Base-by-base conservation (phyloP, 2,888 invertebrate species). In the Trissoscelio sp. region DNA sequence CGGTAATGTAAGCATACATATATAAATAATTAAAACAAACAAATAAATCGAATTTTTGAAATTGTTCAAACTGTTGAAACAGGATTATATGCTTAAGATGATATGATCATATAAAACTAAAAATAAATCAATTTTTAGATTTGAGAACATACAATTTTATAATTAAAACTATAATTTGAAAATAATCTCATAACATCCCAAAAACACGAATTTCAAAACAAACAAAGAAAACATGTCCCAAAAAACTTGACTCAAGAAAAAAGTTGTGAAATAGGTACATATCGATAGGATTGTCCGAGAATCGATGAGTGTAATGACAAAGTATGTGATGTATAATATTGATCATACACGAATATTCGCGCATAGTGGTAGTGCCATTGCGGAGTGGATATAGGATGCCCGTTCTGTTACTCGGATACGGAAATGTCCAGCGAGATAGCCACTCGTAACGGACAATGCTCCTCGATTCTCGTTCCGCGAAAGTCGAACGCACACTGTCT, bases 361-460 rank as follows among this genome's bases (percentile, higher is more conserved):
- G 70, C 22, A 53, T 11, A 22, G 48, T 31, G 64, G 70, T 48
- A 42, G 64, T 67, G 46, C 75, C 37, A 51, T 48, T 57, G 64
- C 46, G 11, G 37, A 60, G 48, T 72, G 58, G 75, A 66, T 74
- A 72, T 80, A 70, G 82, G 78, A 77, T 73, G 28, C 31, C 60
- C 46, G 73, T 75, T 79, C 77, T 80, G 80, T 73, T 83, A 75
- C 80, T 84, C 84, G 87, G 88, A 85, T 88, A 88, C 89, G 89
- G 89, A 88, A 89, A 88, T 88, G 89, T 88, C 88, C 88, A 84
- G 85, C 86, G 87, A 88, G 89, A 88, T 89, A 89, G 88, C 88
- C 87, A 88, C 88, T 89, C 88, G 85, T 87, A 87, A 87, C 87
- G 87, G 83, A 89, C 88, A 89, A 89, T 89, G 84, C 87, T 73